Evolutionary conservation across 2,797 vertebrate species (phyloP).

Genomic region (Falco biarmicus): DNA sequence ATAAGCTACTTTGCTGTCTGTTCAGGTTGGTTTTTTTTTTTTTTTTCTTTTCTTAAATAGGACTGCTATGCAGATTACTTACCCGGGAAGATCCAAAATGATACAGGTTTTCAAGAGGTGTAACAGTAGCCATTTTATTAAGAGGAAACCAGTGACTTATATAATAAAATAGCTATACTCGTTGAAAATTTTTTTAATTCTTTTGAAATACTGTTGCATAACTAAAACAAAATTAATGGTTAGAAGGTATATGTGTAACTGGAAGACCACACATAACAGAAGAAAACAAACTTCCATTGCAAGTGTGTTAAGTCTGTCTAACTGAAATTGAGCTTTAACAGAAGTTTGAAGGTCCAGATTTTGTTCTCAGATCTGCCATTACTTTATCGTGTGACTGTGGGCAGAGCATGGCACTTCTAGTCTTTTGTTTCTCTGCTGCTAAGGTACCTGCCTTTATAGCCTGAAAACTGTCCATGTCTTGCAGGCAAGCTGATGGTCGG

Average conservation of each 20-base stretch:
- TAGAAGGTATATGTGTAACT: background rate
- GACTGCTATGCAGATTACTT: background rate
- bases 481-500: conserved; percentile 92
- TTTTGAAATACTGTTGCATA: background rate
- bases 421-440: background rate
- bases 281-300: background rate
- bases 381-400: background rate
- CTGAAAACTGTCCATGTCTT: rapidly evolving
- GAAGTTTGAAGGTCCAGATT: background rate
- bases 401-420: background rate
- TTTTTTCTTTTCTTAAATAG: no score
- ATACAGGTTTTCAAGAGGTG: background rate
- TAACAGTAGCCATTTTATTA: background rate
- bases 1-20: background rate
- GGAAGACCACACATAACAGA: background rate
- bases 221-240: background rate
- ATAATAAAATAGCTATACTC: background rate
- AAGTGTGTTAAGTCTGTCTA: background rate
- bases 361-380: background rate
- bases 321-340: background rate
- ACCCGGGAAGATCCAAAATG: background rate
- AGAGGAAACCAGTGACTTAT: background rate
- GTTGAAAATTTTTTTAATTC: rapidly evolving
- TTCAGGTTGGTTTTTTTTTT: background rate
- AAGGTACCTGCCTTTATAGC: rapidly evolving